phyloP scores from a whole-genome alignment of 2,888 invertebrate species.

The Cremastinae sp. region DNA sequence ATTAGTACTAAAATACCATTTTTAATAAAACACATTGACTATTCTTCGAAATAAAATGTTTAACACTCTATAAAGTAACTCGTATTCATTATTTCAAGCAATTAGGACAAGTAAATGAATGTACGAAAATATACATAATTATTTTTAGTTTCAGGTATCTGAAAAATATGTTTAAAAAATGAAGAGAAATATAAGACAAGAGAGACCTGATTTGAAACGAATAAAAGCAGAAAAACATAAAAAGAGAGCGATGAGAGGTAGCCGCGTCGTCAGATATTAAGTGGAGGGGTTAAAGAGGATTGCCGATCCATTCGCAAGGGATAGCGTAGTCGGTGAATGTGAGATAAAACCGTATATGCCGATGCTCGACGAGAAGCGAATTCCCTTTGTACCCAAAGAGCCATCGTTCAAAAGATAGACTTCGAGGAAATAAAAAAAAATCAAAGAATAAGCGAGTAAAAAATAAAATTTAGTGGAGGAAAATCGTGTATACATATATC shows the following conservation, averaged over 20 bases:
- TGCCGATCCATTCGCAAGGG: conserved; percentile 77
- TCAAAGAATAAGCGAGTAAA: not conserved
- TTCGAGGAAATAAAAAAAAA: not conserved
- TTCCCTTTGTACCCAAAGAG: conserved; percentile 8
- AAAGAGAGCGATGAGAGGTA: conserved; percentile 49
- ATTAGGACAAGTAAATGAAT: too few species aligned
- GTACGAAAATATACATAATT: too few species aligned
- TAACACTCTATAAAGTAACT: too few species aligned
- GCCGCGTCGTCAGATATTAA: conserved; percentile 56
- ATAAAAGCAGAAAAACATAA: conserved; percentile 55
- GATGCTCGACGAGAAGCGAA: conserved; percentile 68
- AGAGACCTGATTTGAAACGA: conserved; percentile 11
- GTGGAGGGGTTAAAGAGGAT: conserved; percentile 76
- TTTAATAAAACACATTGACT: too few species aligned
- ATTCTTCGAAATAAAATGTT: too few species aligned
- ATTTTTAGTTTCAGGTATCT: too few species aligned
- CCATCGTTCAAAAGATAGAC: conserved; percentile 36
- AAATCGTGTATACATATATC: conserved; percentile 23
- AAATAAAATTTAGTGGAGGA: conserved; percentile 31
- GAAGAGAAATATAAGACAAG: conserved; percentile 5
- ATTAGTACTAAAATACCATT: too few species aligned
- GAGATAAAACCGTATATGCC: conserved; percentile 73
- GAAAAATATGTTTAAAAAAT: conserved; percentile 27
- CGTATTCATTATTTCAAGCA: too few species aligned
- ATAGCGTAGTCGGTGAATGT: conserved; percentile 75